phyloP scores from a whole-genome alignment of 2,113 vertebrate species.

The Takifugu bimaculatus region DNA sequence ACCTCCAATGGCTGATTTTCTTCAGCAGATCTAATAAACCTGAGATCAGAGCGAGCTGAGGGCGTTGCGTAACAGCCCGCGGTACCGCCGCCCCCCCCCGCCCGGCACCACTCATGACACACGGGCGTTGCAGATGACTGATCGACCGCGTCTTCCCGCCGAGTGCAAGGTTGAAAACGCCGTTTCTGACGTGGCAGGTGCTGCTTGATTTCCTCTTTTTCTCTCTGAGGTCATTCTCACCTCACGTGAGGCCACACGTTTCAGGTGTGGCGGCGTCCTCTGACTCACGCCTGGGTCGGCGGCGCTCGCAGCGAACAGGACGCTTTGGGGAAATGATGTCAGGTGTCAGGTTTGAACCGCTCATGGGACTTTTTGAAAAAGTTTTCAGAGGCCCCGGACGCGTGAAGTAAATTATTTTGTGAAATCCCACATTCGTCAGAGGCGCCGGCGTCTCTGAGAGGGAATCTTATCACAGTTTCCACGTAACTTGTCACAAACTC shows the following conservation, averaged over 20 bases:
- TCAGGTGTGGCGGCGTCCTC: not conserved
- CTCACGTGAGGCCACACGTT: not conserved
- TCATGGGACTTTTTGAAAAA: slow-evolving; percentile 2
- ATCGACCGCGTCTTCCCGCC: no score
- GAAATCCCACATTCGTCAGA: no score
- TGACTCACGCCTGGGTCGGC: slow-evolving; percentile 16
- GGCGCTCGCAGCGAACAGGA: slow-evolving; percentile 1
- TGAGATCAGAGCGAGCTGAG: slow-evolving; percentile 38
- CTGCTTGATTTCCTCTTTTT: no score
- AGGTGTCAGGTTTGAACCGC: not conserved
- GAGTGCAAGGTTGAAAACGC: no score
- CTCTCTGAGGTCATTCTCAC: not conserved
- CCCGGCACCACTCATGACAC: slow-evolving; percentile 36
- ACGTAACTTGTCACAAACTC: no score
- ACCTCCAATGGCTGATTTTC: slow-evolving; percentile 13
- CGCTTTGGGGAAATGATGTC: slow-evolving; percentile 13
- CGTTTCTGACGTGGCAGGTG: no score
- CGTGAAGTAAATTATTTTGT: no score
- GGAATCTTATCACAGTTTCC: no score
- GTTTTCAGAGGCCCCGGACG: not conserved
- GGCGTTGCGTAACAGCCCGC: slow-evolving; percentile 42
- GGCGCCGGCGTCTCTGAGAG: no score
- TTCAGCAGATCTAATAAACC: slow-evolving; percentile 19
- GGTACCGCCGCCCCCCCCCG: slow-evolving; percentile 38
- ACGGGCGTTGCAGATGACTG: not conserved